phyloP scores from a whole-genome alignment of 2,113 vertebrate genomes.

The Probosciger aterrimus region DNA sequence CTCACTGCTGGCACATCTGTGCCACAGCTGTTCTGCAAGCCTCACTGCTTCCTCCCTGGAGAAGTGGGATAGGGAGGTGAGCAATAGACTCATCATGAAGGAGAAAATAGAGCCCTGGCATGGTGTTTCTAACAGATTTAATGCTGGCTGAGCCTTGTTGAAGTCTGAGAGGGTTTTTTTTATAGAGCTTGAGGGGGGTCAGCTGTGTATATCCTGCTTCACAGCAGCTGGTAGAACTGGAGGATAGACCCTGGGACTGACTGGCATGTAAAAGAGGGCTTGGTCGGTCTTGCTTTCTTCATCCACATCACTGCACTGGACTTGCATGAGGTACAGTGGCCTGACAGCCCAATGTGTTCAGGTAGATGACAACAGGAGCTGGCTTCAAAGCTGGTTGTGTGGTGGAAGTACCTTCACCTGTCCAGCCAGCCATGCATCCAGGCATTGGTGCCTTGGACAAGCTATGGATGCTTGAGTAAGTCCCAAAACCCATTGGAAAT shows the following conservation, averaged over 20 bases:
- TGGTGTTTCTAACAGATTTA: neutral
- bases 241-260: neutral
- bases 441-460: neutral
- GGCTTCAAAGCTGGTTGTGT: neutral
- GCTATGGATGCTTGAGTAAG: neutral
- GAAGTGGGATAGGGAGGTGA: neutral
- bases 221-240: neutral
- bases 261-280: neutral
- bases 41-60: neutral
- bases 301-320: too few relatives aligned
- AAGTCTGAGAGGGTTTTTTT: neutral
- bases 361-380: neutral
- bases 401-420: neutral
- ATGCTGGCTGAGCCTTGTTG: neutral
- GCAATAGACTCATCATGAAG: fast-evolving
- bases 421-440: too few relatives aligned
- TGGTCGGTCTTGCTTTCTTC: neutral
- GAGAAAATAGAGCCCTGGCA: neutral
- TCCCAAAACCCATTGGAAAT: neutral
- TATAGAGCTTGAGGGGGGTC: neutral
- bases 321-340: neutral
- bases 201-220: neutral
- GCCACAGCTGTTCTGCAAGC: neutral
- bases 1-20: neutral
- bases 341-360: neutral